Conservation (phyloP, 2,113 vertebrate genomes). For the Climacteris rufus region DNA sequence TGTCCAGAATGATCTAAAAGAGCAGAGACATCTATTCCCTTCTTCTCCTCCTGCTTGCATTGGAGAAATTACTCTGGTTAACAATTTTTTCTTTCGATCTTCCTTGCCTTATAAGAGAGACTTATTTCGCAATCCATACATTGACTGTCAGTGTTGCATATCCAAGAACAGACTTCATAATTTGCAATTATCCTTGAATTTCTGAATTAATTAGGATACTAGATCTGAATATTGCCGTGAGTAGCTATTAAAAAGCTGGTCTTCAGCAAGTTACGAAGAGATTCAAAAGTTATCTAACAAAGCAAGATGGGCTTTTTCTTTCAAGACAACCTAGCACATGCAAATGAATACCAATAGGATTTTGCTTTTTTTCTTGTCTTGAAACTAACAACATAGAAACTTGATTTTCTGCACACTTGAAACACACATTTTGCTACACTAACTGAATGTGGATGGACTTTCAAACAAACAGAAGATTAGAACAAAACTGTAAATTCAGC, state of each 20-base stretch:
- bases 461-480: not conserved
- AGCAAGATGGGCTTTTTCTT: not conserved
- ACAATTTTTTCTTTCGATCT: not conserved
- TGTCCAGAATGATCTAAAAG: not conserved
- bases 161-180: not conserved
- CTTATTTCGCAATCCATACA: not conserved
- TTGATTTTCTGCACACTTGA: not conserved
- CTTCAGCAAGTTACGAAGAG: not conserved
- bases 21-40: not conserved
- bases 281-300: not conserved
- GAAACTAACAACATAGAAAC: not conserved
- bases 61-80: not conserved
- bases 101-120: not conserved
- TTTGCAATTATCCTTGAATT: not conserved
- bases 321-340: not conserved
- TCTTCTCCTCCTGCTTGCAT: not conserved
- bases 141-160: not conserved
- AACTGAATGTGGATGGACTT: not conserved
- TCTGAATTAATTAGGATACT: not conserved
- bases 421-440: not conserved
- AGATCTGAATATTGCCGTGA: not conserved
- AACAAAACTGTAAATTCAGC: not conserved
- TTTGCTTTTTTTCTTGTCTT: not conserved
- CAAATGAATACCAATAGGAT: not conserved
- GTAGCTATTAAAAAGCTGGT: not conserved